Percentiles rank a stretch among this genome's conserved stretches.
Conservation (phyloP, 1,140 invertebrate species). For the Platyura marginata region DNA sequence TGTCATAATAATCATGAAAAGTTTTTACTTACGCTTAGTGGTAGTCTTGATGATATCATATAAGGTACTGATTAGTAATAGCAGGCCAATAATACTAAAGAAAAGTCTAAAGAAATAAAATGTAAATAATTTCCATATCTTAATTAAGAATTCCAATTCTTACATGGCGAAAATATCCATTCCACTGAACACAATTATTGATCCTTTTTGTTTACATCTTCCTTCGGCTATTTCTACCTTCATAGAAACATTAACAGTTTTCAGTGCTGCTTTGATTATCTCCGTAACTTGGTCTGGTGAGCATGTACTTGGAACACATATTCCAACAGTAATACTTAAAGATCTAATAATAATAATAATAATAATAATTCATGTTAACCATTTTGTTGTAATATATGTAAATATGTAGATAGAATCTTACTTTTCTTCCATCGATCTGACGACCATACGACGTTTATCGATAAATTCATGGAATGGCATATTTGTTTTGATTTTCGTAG, state of each 20-base stretch:
- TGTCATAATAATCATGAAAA: not conserved
- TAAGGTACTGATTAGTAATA: not conserved
- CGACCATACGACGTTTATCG: too few relatives aligned
- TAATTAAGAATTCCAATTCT: conserved; percentile 5
- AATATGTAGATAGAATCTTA: too few relatives aligned
- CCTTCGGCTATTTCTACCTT: conserved; percentile 7
- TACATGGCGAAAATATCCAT: conserved; percentile 16
- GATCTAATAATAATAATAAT: conserved; percentile 1
- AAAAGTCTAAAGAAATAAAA: not conserved
- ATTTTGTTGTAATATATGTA: too few relatives aligned
- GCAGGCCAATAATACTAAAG: not conserved
- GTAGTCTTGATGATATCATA: conserved; percentile 1
- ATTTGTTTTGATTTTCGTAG: too few relatives aligned
- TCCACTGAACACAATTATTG: conserved; percentile 4
- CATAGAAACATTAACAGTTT: conserved; percentile 4
- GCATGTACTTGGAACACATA: conserved; percentile 12
- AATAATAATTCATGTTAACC: too few relatives aligned
- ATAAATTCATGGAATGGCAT: too few relatives aligned
- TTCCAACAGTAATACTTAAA: conserved; percentile 8
- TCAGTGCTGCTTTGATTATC: conserved; percentile 9
- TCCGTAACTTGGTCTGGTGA: conserved; percentile 7
- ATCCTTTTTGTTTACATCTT: conserved; percentile 6
- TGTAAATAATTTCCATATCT: not conserved
- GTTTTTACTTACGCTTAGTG: not conserved
- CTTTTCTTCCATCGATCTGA: too few relatives aligned